A percentile compares a stretch with the other conserved stretches of the same genome.
Evolutionary conservation across 2,888 invertebrate genomes (phyloP).

Genomic region (Mimumesa dahlbomi): DNA sequence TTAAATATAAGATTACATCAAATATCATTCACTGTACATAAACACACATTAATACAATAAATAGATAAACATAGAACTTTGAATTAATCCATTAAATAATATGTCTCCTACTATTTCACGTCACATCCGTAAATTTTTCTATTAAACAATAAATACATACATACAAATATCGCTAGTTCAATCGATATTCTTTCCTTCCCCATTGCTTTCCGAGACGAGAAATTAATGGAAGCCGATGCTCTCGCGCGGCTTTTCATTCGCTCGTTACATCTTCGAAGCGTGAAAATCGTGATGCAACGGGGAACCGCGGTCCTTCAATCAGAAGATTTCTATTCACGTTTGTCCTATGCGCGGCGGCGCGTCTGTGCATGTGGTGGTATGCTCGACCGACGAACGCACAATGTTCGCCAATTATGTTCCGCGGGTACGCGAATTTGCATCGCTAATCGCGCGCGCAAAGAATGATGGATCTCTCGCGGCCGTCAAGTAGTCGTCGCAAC

Average conservation of each 20-base stretch:
- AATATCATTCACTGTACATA: too few species aligned
- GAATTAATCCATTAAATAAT: too few species aligned
- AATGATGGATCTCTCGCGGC: conserved; percentile 54
- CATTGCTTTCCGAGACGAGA: too few species aligned
- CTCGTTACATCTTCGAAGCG: conserved; percentile 24
- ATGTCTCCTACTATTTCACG: too few species aligned
- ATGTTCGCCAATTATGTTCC: conserved; percentile 69
- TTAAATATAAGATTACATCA: too few species aligned
- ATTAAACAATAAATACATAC: too few species aligned
- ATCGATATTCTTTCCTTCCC: too few species aligned
- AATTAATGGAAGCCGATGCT: too few species aligned
- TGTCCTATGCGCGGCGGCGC: conserved; percentile 31
- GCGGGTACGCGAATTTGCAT: conserved; percentile 67
- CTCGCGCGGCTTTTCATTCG: conserved; percentile 20
- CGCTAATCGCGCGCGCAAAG: conserved; percentile 65
- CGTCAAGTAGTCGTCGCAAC: conserved; percentile 21
- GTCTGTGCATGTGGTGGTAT: conserved; percentile 63
- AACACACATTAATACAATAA: too few species aligned
- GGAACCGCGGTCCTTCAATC: conserved; percentile 42
- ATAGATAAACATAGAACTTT: too few species aligned
- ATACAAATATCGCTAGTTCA: too few species aligned
- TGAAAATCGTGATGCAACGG: conserved; percentile 46
- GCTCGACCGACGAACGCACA: conserved; percentile 68
- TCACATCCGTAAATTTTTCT: too few species aligned
- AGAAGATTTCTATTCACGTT: conserved; percentile 41